Evolutionary conservation across 2,888 invertebrate species (phyloP), one percentile per base, ranked within the genome.

Genomic region (Altica lythri): DNA sequence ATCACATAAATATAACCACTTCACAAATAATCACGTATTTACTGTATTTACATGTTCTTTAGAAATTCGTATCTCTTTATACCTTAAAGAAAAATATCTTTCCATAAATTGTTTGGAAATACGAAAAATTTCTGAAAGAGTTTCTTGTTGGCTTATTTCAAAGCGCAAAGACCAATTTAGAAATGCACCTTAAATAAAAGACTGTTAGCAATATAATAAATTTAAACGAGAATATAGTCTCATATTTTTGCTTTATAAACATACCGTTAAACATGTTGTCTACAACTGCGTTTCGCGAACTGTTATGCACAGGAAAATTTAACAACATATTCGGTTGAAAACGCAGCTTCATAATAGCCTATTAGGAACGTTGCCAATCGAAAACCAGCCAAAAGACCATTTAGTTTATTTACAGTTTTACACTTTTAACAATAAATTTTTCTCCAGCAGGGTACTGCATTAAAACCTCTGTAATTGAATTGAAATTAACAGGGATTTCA

Each of bases 291-390:
- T 61, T n/a, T 57, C 53, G 58, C 59, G 51, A 58, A 53, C 53
- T 49, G 60, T 55, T 65, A 62, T 63, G 55, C 53, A 52, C 40
- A 50, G 35, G 40, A 51, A 59, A 56, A 66, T 60, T 57, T 57
- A 65, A 57, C 63, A 58, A 55, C 63, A 60, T 57, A 61, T 60
- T 63, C 53, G 54, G 59, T 61, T 51, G 60, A 60, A 62, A 64
- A 59, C 57, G 61, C 34, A 42, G 45, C 50, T 56, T 55, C 53
- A 53, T 64, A 64, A 65, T 62, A 56, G 64, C 46, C 66, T 61
- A 66, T 66, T 66, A 66, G 66, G 64, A 66, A 57, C 58, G 59
- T 61, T 66, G 66, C 64, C 66, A 66, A 61, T 66, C 57, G 63
- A 57, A 59, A 63, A 53, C 61, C 51, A 55, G 49, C 61, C 45